Conservation (phyloP, 1,140 invertebrate species). For the Dendrolimus punctatus region DNA sequence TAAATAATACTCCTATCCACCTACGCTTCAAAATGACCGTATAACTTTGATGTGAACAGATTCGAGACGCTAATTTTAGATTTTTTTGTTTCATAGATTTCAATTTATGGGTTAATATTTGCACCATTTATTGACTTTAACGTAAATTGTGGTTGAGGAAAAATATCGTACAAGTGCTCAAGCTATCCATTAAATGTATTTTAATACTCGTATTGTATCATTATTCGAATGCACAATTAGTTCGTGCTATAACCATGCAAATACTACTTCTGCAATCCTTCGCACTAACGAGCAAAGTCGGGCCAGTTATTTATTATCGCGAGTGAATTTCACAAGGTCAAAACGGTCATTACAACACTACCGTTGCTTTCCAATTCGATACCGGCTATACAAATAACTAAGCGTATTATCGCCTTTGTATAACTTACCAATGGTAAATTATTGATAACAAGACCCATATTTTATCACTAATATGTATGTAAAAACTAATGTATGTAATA, state of each 20-base stretch:
- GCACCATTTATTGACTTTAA: conserved; percentile 2
- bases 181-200: too few relatives aligned
- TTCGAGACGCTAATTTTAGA: conserved; percentile 12
- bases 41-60: conserved; percentile 2
- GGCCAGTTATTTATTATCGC: conserved; percentile 54
- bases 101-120: too few relatives aligned
- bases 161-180: too few relatives aligned
- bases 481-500: conserved; percentile 21
- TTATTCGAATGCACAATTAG: too few relatives aligned
- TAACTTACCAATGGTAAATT: conserved; percentile 57
- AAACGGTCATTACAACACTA: conserved; percentile 69
- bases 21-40: conserved; percentile 4
- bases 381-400: conserved; percentile 32
- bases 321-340: conserved; percentile 69
- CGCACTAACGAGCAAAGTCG: conserved; percentile 16
- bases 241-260: too few relatives aligned
- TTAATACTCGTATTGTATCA: too few relatives aligned
- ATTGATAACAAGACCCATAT: conserved; percentile 62
- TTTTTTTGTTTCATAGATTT: conserved; percentile 1
- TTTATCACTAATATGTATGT: conserved; percentile 2
- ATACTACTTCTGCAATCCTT: conserved; percentile 22
- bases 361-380: conserved; percentile 62
- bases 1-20: conserved; percentile 4
- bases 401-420: conserved; percentile 15
- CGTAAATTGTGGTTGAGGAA: background rate